Evolutionary conservation across 2,888 invertebrate species (phyloP).

Genomic region (Meta bourneti): DNA sequence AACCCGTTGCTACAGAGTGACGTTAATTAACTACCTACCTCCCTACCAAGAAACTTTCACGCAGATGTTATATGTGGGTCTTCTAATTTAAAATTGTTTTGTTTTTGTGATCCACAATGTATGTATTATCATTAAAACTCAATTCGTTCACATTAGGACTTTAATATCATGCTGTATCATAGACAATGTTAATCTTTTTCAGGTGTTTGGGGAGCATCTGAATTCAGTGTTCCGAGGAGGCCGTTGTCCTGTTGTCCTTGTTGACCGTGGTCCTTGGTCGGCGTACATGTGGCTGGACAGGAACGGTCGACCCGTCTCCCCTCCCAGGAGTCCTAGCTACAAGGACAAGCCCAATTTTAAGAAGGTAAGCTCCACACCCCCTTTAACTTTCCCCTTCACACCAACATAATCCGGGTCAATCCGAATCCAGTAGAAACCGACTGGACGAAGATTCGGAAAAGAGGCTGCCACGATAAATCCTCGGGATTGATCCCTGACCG

Average conservation of each 20-base stretch:
- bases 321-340: conserved; percentile 86
- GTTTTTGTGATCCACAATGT: no score
- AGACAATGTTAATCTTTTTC: not conserved
- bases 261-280: conserved; percentile 80
- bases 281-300: conserved; percentile 95
- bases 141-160: no score
- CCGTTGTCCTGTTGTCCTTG: not conserved
- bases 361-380: conserved; percentile 47
- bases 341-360: conserved; percentile 69
- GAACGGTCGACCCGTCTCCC: conserved; percentile 91
- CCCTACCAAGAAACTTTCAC: no score
- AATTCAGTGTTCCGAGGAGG: not conserved
- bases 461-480: not conserved
- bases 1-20: no score
- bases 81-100: no score
- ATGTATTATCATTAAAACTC: no score
- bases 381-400: not conserved
- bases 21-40: no score
- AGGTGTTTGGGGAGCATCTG: not conserved
- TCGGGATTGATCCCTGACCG: no score
- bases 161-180: no score
- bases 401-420: no score
- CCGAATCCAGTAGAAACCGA: not conserved
- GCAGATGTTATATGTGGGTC: no score
- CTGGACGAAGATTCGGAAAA: not conserved